phyloP scores from a whole-genome alignment of 2,888 invertebrate genomes.

The Agrochola circellaris region DNA sequence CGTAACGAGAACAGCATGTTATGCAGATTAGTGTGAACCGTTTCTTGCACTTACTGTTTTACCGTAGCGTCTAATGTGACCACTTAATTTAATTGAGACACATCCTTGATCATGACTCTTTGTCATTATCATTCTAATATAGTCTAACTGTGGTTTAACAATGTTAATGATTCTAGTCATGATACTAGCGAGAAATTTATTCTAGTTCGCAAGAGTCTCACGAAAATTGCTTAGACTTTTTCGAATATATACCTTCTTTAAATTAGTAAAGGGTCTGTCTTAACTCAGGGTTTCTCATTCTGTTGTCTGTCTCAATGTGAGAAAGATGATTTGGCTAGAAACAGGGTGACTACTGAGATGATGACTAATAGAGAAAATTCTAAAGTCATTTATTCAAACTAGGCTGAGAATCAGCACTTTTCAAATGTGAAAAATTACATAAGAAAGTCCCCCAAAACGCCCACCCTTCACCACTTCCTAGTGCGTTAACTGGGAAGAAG shows the following conservation, averaged over 20 bases:
- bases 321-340: background rate
- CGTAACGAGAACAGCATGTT: constrained; percentile 50
- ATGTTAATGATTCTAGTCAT: constrained; percentile 41
- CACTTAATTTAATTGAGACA: constrained; percentile 60
- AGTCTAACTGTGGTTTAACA: constrained; percentile 55
- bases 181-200: constrained; percentile 26
- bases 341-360: background rate
- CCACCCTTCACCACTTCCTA: too few relatives aligned
- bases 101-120: constrained; percentile 54
- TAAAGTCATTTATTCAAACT: too few relatives aligned
- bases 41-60: constrained; percentile 35
- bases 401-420: too few relatives aligned
- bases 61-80: constrained; percentile 32
- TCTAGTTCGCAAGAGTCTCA: constrained; percentile 11
- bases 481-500: too few relatives aligned
- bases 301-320: background rate
- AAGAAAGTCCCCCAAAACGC: too few relatives aligned
- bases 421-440: too few relatives aligned
- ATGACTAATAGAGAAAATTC: background rate
- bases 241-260: background rate
- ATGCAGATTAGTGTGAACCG: constrained; percentile 36
- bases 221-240: background rate
- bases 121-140: constrained; percentile 58
- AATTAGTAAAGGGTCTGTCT: background rate
- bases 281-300: background rate